Percentiles rank a stretch among this genome's conserved stretches.
These are phyloP conservation scores for Leptura quadrifasciata DNA, from an alignment of 2,888 invertebrate genomes.

Conservation along the genomic window DNA sequence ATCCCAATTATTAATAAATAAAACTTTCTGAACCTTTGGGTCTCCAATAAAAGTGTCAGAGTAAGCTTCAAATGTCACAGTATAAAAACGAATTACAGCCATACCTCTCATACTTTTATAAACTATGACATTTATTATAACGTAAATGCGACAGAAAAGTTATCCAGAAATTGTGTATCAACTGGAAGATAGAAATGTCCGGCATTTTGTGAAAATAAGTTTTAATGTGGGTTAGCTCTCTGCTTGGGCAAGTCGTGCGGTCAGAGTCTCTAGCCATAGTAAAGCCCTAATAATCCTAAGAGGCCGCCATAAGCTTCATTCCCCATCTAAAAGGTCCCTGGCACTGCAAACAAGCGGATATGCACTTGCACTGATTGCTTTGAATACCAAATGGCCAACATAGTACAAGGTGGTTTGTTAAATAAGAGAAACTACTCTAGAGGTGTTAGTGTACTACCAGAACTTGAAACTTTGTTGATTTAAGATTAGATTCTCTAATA, in stretches of 20 bases:
- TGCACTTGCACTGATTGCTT: constrained; percentile 41
- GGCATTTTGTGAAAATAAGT: constrained; percentile 19
- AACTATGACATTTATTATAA: constrained; percentile 47
- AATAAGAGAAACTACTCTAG: neutral
- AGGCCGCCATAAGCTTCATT: constrained; percentile 30
- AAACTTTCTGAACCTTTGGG: constrained; percentile 18
- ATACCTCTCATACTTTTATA: constrained; percentile 36
- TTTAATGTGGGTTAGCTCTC: constrained; percentile 29
- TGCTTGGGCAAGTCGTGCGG: constrained; percentile 14
- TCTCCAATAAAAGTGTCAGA: constrained; percentile 30
- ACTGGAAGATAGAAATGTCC: constrained; percentile 43
- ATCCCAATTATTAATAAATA: constrained; percentile 35
- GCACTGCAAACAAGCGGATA: constrained; percentile 32
- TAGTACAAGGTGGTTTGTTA: constrained; percentile 15
- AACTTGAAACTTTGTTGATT: neutral
- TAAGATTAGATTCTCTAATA: neutral
- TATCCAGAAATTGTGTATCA: constrained; percentile 44
- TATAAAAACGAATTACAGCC: constrained; percentile 34
- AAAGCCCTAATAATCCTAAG: constrained; percentile 39
- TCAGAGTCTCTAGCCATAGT: constrained; percentile 22
- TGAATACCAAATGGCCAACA: constrained; percentile 29
- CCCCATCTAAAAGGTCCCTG: constrained; percentile 18
- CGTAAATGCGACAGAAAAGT: constrained; percentile 41
- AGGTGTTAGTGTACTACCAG: neutral
- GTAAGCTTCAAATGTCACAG: constrained; percentile 19